phyloP scores from a whole-genome alignment of 1,140 invertebrate genomes.

The Drosophila paulistorum region DNA sequence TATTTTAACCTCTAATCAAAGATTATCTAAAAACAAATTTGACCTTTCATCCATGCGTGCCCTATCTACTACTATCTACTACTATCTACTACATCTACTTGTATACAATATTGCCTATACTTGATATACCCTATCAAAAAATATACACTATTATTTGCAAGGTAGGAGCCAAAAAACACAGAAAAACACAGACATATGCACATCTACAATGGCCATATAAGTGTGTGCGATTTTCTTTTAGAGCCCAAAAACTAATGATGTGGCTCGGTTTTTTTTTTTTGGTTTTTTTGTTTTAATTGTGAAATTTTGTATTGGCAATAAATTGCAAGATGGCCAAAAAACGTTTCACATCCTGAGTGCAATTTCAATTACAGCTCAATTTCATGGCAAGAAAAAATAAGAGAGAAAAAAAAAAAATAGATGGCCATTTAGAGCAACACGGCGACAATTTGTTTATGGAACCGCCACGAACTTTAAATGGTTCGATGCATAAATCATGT shows the following conservation, averaged over 20 bases:
- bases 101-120: neutral
- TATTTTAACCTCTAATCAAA: too few relatives aligned
- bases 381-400: conserved; percentile 48
- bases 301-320: conserved; percentile 69
- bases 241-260: conserved; percentile 71
- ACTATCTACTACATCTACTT: too few relatives aligned
- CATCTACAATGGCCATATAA: conserved; percentile 70
- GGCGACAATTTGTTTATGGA: conserved; percentile 81
- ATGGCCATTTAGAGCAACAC: conserved; percentile 70
- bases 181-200: conserved; percentile 10
- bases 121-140: neutral
- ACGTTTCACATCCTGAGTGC: conserved; percentile 63
- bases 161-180: neutral
- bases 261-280: conserved; percentile 52
- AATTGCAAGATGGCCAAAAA: conserved; percentile 78
- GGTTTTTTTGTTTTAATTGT: conserved; percentile 67
- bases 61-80: too few relatives aligned
- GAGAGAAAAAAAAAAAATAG: neutral
- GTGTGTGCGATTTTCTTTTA: conserved; percentile 35
- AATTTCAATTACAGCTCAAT: conserved; percentile 80
- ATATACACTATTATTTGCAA: neutral
- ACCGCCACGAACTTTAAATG: conserved; percentile 76
- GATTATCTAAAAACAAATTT: too few relatives aligned
- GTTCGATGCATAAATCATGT: conserved; percentile 74
- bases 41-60: too few relatives aligned